Conservation (phyloP, 2,888 invertebrate genomes). For the Ochropleura plecta region DNA sequence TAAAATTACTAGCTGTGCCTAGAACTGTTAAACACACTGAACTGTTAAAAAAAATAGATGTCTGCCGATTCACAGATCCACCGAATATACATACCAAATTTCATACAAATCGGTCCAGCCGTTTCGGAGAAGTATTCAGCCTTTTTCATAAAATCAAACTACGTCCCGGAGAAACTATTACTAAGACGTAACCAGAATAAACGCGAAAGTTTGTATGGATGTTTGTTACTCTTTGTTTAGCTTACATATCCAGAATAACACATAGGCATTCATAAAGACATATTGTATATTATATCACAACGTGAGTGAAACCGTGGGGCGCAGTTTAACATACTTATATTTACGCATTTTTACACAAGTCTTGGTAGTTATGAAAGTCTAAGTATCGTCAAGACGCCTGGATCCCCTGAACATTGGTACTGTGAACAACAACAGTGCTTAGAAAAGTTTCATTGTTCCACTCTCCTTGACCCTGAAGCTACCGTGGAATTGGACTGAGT, state of each 20-base stretch:
- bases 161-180: neutral
- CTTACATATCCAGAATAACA: too few relatives aligned
- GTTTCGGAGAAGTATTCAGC: neutral
- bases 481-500: conserved; percentile 1
- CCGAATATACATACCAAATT: too few relatives aligned
- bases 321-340: conserved; percentile 16
- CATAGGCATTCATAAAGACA: too few relatives aligned
- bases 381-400: conserved; percentile 38
- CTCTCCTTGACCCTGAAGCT: conserved; percentile 37
- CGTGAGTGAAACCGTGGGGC: too few relatives aligned
- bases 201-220: too few relatives aligned
- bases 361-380: conserved; percentile 31
- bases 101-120: too few relatives aligned
- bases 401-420: conserved; percentile 35
- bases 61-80: too few relatives aligned
- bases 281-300: too few relatives aligned
- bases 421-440: conserved; percentile 59
- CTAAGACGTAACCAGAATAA: conserved; percentile 8
- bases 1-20: too few relatives aligned
- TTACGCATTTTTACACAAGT: conserved; percentile 45
- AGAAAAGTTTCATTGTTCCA: conserved; percentile 52
- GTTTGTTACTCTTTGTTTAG: too few relatives aligned
- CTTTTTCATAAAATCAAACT: neutral
- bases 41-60: too few relatives aligned
- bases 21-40: too few relatives aligned